These are phyloP conservation scores for Asbolus verrucosus DNA, from an alignment of 1,140 invertebrate genomes.

Conservation along the genomic window DNA sequence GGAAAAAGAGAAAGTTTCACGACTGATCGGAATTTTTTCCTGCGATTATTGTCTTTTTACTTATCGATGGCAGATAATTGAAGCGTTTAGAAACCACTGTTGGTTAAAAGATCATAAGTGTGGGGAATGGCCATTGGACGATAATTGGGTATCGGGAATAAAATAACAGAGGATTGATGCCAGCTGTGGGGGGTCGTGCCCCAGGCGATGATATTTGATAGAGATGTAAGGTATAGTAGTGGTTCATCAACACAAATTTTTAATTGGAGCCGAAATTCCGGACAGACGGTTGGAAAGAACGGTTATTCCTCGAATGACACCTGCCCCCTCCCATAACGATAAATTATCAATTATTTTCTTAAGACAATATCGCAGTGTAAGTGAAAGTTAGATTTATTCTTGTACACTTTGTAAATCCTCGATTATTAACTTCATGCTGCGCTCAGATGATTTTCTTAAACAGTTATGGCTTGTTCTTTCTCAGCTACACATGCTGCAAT, in stretches of 20 bases:
- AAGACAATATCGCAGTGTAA: too few species aligned
- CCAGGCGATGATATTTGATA: constrained; percentile 27
- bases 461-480: too few species aligned
- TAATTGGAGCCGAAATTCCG: constrained; percentile 24
- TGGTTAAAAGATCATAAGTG: background rate
- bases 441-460: too few species aligned
- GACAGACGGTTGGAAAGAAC: too few species aligned
- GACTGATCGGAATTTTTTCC: background rate
- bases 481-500: too few species aligned
- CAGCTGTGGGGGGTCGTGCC: constrained; percentile 45
- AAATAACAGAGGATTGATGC: constrained; percentile 25
- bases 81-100: constrained; percentile 35
- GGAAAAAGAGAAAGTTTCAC: constrained; percentile 9
- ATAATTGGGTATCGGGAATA: constrained; percentile 22
- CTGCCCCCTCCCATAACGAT: too few species aligned
- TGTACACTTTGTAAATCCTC: too few species aligned
- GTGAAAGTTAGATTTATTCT: too few species aligned
- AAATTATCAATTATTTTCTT: too few species aligned
- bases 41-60: constrained; percentile 16
- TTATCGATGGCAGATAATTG: too few species aligned
- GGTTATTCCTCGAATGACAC: too few species aligned
- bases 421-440: too few species aligned
- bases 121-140: background rate
- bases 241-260: constrained; percentile 29
- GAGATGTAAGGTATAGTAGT: constrained; percentile 15